Evolutionary conservation across 2,113 vertebrate genomes (phyloP), one percentile per base, ranked within the genome.

Genomic region (Nyctereutes procyonoides): DNA sequence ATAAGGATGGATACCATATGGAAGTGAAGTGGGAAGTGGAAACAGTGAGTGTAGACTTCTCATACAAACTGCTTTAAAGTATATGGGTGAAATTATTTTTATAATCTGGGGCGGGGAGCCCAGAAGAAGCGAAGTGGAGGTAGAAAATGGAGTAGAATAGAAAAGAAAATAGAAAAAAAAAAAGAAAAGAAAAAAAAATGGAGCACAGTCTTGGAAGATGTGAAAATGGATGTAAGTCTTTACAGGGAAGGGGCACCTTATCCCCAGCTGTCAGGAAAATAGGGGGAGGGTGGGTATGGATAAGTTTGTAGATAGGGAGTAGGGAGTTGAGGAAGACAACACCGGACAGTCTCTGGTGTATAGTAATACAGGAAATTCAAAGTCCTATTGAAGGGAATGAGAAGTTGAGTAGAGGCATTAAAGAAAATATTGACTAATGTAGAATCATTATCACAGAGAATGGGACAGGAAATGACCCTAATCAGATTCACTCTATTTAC

Each of bases 381-480:
- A 89, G 80, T 95, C 28, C 74, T 74, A 74, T 13, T 12, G 13
- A 86, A 90, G 35, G n/a, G 17, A 80, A 73, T 71, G 30, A 84
- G 89, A 74, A 16, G 12, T 92, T 93, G 74, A 76, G 2, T 95
- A 30, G 26, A 28, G 43, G 19, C 26, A 15, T 67, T 80, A 74
- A 96, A 87, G 84, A 74, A 91, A 84, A 93, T 58, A 83, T 24
- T 73, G 82, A 84, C 65, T 43, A 76, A 30, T 77, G 80, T 38
- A 63, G 86, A 83, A 74, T 38, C 93, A 79, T 86, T 67, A 65
- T 53, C 91, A 86, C 67, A 22, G 60, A 73, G 30, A 83, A n/a
- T n/a, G 22, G 14, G 28, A 11, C 28, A 55, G n/a, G 32, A 56
- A 80, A 28, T 73, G 82, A 63, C 16, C 60, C 71, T 90, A 48